Evolutionary conservation across 2,888 invertebrate species (phyloP).

Genomic region (Rapana venosa): DNA sequence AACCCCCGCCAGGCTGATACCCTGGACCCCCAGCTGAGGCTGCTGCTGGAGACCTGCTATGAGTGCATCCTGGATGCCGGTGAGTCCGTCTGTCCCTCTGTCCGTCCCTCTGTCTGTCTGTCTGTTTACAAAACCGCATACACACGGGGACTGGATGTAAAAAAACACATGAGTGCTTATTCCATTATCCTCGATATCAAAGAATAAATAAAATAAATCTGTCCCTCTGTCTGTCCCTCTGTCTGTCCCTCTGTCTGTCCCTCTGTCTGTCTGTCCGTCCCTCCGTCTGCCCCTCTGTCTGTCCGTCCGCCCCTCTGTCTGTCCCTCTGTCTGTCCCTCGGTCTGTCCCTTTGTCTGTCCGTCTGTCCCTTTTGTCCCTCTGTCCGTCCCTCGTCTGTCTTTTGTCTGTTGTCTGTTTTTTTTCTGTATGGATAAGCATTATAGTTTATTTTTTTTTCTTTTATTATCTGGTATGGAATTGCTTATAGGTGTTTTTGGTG

Average conservation of each 20-base stretch:
- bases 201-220: too few species aligned
- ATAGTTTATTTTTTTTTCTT: too few species aligned
- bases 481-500: too few species aligned
- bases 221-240: background rate
- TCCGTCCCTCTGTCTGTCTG: background rate
- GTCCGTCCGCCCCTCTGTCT: background rate
- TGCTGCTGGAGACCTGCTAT: conserved; percentile 85
- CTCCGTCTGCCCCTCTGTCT: background rate
- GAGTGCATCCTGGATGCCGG: conserved; percentile 78
- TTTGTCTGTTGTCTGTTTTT: too few species aligned
- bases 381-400: too few species aligned
- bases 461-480: too few species aligned
- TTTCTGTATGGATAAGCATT: too few species aligned
- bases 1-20: conserved; percentile 76
- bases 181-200: background rate
- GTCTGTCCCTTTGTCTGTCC: background rate
- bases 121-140: too few species aligned
- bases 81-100: conserved; percentile 50
- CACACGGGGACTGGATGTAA: too few species aligned
- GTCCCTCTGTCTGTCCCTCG: background rate
- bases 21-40: conserved; percentile 83
- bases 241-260: background rate
- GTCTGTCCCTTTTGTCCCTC: background rate
- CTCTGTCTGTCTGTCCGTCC: background rate
- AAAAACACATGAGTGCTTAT: too few species aligned